Conservation (phyloP, 2,113 vertebrate species). For the Symphodus melops region DNA sequence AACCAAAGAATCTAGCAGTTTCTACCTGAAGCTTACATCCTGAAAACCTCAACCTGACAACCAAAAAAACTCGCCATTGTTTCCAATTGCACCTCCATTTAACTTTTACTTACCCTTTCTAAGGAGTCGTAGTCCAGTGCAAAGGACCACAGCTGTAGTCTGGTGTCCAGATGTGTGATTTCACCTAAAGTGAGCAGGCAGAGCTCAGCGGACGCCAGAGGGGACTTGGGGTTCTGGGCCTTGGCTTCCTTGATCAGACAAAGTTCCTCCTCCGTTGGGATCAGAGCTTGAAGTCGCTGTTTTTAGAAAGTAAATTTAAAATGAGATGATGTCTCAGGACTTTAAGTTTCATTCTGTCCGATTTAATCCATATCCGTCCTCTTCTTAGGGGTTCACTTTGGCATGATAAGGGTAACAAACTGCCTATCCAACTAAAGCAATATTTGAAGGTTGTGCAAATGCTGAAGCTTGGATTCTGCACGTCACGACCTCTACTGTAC, state of each 20-base stretch:
- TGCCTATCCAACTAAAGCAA: neutral
- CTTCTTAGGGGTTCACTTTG: neutral
- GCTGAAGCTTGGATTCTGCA: neutral
- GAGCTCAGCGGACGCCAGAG: conserved; percentile 79
- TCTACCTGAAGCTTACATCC: too few relatives aligned
- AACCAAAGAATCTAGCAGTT: too few relatives aligned
- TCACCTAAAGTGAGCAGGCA: conserved; percentile 80
- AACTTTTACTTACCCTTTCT: conserved; percentile 73
- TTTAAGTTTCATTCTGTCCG: neutral
- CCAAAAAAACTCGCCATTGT: neutral
- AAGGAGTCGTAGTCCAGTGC: conserved; percentile 83
- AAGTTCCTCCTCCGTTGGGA: conserved; percentile 83
- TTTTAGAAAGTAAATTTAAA: neutral
- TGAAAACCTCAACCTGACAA: neutral
- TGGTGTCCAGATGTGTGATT: conserved; percentile 74
- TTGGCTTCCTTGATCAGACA: conserved; percentile 77
- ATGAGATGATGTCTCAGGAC: neutral
- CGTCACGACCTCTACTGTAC: conserved; percentile 38
- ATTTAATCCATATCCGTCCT: neutral
- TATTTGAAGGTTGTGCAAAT: neutral
- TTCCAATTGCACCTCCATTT: neutral
- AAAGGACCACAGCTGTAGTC: conserved; percentile 85
- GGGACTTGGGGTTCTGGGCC: conserved; percentile 51
- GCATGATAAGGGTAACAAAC: neutral
- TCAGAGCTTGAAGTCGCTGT: conserved; percentile 78